phyloP scores from a whole-genome alignment of 2,888 invertebrate species.

The Aricia artaxerxes region DNA sequence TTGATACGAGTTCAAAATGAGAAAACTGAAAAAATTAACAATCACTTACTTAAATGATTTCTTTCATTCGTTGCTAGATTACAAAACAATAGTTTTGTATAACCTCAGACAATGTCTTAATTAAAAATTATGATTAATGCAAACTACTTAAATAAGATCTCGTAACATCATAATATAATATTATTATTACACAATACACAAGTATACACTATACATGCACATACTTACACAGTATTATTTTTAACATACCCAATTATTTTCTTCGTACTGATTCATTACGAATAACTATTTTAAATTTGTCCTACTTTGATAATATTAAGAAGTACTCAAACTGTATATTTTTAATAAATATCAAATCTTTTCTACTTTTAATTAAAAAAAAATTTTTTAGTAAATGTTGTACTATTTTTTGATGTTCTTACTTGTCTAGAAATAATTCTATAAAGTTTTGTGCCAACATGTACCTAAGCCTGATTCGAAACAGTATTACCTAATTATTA shows the following conservation, averaged over 20 bases:
- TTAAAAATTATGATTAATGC: neutral
- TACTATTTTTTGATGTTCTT: constrained; percentile 42
- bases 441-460: constrained; percentile 38
- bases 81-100: neutral
- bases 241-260: neutral
- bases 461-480: neutral
- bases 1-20: neutral
- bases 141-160: no score
- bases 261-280: neutral
- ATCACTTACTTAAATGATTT: neutral
- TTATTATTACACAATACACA: no score
- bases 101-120: neutral
- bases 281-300: constrained; percentile 19
- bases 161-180: no score
- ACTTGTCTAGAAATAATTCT: constrained; percentile 35
- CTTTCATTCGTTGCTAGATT: neutral
- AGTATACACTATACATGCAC: no score
- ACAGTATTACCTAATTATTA: constrained; percentile 37
- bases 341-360: constrained; percentile 32
- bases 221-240: neutral
- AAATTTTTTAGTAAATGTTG: constrained; percentile 35
- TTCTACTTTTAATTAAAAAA: constrained; percentile 32
- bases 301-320: constrained; percentile 7
- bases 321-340: neutral
- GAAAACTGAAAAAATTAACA: neutral